Evolutionary conservation across 35 echinoderm and acorn worm genomes (phyloP), one percentile per base, ranked within the genome.

Genomic region (Eucidaris tribuloides): DNA sequence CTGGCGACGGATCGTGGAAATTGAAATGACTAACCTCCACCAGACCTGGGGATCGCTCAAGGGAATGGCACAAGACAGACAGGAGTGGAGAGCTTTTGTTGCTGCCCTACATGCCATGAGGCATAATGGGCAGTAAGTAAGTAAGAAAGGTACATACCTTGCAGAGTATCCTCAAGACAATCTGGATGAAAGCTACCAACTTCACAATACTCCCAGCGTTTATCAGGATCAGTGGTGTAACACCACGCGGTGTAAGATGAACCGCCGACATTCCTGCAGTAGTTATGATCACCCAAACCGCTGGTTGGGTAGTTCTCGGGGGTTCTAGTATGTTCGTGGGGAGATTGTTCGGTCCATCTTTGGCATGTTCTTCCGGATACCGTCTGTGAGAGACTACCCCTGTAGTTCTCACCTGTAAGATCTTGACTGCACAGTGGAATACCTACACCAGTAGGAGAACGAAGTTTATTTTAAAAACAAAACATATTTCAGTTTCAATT

Each of bases 241-340:
- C 94, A 97, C 94, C 94, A 97, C 2, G 90, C 81, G 2, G 52
- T 33, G 2, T 24, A 20, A 5, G 58, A 45, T 7, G 82, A 62
- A 22, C 46, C 30, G 22, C 87, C 90, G 2, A 86, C 62, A 41
- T 91, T 97, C 5, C 94, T 82, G 76, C 94, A 97, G 39, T 86
- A 89, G 77, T 83, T 97, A 45, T 97, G 94, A 18, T 77, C 76
- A 13, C 94, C 94, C 1, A 97, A 45, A 11, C 94, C 94, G 18
- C 40, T 59, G 25, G 41, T 55, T 20, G 94, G 85, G 58, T 85
- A 92, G 2, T 76, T 58, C 2, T 42, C 25, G 0, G 85, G 82
- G 1, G 44, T 40, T 54, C 71, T 76, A 0, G 15, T 23, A 48
- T 97, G 94, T 3, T 13, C 0, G 33, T 97, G 94, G 34, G 94